Evolutionary conservation across 1,140 invertebrate genomes (phyloP).

Genomic region (Drosophila ogumai): DNA sequence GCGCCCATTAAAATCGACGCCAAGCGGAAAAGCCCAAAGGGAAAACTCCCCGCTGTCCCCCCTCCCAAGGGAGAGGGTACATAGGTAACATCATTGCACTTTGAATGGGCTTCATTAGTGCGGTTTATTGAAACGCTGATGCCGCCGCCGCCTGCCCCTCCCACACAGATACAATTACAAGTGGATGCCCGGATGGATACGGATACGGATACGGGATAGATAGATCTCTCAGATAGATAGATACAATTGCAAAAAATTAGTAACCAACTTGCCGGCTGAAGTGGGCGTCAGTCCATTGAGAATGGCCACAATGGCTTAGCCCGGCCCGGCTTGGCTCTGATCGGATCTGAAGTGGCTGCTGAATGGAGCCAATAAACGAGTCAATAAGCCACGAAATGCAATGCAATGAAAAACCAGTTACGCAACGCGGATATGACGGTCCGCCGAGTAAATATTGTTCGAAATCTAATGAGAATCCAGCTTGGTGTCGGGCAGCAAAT

Average conservation of each 20-base stretch:
- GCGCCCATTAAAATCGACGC: constrained; percentile 82
- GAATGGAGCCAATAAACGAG: constrained; percentile 52
- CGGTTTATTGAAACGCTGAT: constrained; percentile 71
- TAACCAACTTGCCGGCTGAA: constrained; percentile 61
- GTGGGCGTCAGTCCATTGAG: constrained; percentile 42
- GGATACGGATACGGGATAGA: constrained; percentile 13
- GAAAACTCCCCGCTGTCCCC: too few species aligned
- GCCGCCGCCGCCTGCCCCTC: constrained; percentile 14
- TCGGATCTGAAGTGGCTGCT: constrained; percentile 49
- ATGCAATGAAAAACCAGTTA: constrained; percentile 26
- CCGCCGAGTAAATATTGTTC: constrained; percentile 27
- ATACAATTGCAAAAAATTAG: constrained; percentile 69
- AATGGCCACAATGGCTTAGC: constrained; percentile 22
- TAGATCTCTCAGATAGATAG: constrained; percentile 24
- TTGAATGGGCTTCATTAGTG: constrained; percentile 82
- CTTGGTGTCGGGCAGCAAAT: constrained; percentile 2
- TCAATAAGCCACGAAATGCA: constrained; percentile 29
- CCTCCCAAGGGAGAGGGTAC: background rate
- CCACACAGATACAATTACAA: constrained; percentile 55
- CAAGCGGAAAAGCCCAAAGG: constrained; percentile 69
- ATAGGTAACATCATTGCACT: constrained; percentile 67
- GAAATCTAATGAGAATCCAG: constrained; percentile 25
- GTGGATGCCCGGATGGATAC: constrained; percentile 31
- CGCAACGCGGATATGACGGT: constrained; percentile 16
- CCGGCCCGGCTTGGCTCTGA: constrained; percentile 1